Base-by-base conservation (phyloP, 2,888 invertebrate species). In the Andrena camellia region DNA sequence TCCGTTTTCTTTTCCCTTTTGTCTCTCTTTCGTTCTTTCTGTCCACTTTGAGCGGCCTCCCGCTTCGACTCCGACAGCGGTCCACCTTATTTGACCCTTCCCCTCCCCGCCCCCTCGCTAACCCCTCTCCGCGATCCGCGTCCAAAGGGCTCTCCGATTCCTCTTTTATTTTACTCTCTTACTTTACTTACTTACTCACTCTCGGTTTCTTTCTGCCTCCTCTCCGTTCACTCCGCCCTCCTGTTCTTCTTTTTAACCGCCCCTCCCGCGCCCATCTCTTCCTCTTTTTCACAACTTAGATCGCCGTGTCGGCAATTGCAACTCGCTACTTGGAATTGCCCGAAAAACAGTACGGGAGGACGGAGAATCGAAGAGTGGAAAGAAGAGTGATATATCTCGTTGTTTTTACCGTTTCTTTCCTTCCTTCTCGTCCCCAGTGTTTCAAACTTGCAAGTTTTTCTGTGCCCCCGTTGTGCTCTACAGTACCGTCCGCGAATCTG, bases 121-220 rank as follows among this genome's bases (percentile, higher is more conserved):
- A 42, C 33, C 62, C 20, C 52, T 26, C 50, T 26, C 57, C 64
- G 20, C 23, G 35, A 50, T 77, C 75, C 73, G 50, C 80, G 52
- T 80, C 72, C 81, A 81, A 81, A 81, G 81, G 79, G 79, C 77
- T 78, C 81, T 78, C 74, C 79, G 76, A 67, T 78, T 73, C 72
- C 77, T 73, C 81, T 77, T 79, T 74, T 75, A 85, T 82, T 75
- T 67, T 78, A 50, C 64, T 66, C 78, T 83, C 81, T 83, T 82
- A 82, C 82, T 82, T 82, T 82, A 81, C 82, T 82, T 79, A 78
- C 79, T 80, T 81, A 82, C 81, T 80, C 75, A 82, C 82, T 82
- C 76, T 76, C 75, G 50, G 81, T 82, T 81, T 80, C 81, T 80
- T 82, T 81, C 77, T 68, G 57, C 62, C 68, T 74, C 69, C 77